phyloP scores from a whole-genome alignment of 2,888 invertebrate species.

The Toxonevra muliebris region DNA sequence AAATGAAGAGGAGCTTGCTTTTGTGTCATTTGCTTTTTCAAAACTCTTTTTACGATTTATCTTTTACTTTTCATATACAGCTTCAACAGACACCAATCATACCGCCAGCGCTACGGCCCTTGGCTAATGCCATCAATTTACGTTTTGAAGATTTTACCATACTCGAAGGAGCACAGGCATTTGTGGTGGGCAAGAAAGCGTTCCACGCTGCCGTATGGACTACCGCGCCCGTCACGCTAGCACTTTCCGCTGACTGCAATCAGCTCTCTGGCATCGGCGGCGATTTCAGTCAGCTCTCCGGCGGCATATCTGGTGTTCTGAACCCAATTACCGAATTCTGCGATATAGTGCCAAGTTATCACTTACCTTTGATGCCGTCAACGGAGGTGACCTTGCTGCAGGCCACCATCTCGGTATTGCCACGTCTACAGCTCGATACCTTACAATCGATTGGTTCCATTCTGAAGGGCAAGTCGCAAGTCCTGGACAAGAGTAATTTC shows the following conservation, averaged over 20 bases:
- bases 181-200: slow-evolving; percentile 75
- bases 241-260: slow-evolving; percentile 70
- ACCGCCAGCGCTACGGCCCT: slow-evolving; percentile 74
- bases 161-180: slow-evolving; percentile 67
- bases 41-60: not conserved
- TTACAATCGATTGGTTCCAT: slow-evolving; percentile 75
- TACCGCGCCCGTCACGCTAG: slow-evolving; percentile 74
- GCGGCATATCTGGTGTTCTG: slow-evolving; percentile 75
- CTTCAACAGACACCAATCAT: slow-evolving; percentile 77
- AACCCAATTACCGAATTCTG: slow-evolving; percentile 83
- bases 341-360: slow-evolving; percentile 77
- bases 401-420: slow-evolving; percentile 81
- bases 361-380: slow-evolving; percentile 69
- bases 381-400: slow-evolving; percentile 74
- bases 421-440: slow-evolving; percentile 79
- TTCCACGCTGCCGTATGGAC: slow-evolving; percentile 83
- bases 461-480: slow-evolving; percentile 69
- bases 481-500: slow-evolving; percentile 62
- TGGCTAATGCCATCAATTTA: slow-evolving; percentile 78
- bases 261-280: slow-evolving; percentile 68
- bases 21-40: not conserved
- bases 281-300: slow-evolving; percentile 69
- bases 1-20: not conserved
- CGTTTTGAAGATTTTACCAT: slow-evolving; percentile 78
- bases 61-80: slow-evolving; percentile 57